Conservation (phyloP, 2,797 vertebrate species). For the Miichthys miiuy region DNA sequence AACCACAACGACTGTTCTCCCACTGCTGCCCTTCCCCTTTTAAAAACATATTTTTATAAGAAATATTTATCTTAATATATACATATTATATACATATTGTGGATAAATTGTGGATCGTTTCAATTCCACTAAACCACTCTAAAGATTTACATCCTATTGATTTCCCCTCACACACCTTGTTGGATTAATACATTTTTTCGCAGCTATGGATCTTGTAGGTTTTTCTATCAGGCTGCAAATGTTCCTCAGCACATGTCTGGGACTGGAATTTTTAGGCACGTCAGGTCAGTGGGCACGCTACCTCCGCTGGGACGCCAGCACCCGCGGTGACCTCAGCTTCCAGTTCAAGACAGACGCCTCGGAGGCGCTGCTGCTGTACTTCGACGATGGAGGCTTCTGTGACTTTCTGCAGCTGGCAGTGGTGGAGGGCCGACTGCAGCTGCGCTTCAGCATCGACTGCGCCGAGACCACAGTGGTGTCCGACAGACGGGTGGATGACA, state of each 20-base stretch:
- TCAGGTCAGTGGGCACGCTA: constrained; percentile 98
- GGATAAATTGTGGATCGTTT: constrained; percentile 76
- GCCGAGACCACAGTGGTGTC: constrained; percentile 90
- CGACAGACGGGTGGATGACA: constrained; percentile 91
- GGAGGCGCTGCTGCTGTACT: constrained; percentile 94
- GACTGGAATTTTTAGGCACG: constrained; percentile 94
- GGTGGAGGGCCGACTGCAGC: constrained; percentile 91
- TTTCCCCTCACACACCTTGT: constrained; percentile 62
- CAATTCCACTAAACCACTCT: constrained; percentile 17
- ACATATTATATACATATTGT: constrained; percentile 47
- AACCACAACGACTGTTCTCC: constrained; percentile 83
- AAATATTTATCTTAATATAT: constrained; percentile 71
- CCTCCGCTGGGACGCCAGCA: constrained; percentile 99
- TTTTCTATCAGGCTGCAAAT: constrained; percentile 91
- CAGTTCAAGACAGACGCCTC: constrained; percentile 95
- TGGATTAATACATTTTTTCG: constrained; percentile 76
- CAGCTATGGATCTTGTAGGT: constrained; percentile 88
- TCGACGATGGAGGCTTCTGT: constrained; percentile 97
- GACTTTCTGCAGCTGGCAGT: constrained; percentile 96
- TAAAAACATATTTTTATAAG: constrained; percentile 75
- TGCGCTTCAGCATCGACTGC: constrained; percentile 96
- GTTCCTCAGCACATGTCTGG: constrained; percentile 92
- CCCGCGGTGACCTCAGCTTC: constrained; percentile 95
- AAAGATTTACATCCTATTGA: constrained; percentile 53
- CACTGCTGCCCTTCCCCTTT: constrained; percentile 55